phyloP scores from a whole-genome alignment of 2,797 vertebrate genomes.

The Mormyrops attenuatus region DNA sequence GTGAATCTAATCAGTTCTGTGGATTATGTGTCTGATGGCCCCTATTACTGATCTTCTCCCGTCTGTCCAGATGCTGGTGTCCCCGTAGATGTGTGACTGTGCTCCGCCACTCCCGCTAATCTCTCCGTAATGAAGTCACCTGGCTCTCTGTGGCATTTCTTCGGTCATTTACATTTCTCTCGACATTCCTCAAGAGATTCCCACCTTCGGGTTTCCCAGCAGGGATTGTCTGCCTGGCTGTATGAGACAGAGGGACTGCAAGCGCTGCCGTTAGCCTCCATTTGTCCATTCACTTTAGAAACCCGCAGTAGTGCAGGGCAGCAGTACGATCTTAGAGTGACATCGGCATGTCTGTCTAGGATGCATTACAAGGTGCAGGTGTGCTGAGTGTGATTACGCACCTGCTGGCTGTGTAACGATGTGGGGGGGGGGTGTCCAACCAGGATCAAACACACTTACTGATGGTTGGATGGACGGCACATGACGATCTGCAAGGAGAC shows the following conservation, averaged over 20 bases:
- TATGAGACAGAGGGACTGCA: slow-evolving; percentile 7
- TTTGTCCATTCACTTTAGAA: not conserved
- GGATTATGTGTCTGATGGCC: not conserved
- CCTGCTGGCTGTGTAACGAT: not conserved
- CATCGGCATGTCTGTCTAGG: not conserved
- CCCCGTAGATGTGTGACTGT: not conserved
- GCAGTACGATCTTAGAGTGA: not conserved
- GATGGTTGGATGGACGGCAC: not conserved
- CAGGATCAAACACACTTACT: not conserved
- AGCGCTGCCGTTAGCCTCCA: not conserved
- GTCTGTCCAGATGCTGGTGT: not conserved
- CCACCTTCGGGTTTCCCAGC: not conserved
- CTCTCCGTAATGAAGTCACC: not conserved
- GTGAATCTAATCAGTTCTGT: not conserved
- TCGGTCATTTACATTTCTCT: not conserved
- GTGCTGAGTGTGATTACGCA: not conserved
- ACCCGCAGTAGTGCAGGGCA: not conserved
- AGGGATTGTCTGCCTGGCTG: not conserved
- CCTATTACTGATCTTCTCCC: not conserved
- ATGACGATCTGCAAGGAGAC: slow-evolving; percentile 6
- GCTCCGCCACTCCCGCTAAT: not conserved
- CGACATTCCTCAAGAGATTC: not conserved
- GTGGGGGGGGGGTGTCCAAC: not conserved
- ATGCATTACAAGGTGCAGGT: not conserved
- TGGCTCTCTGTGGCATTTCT: not conserved